Conservation (phyloP, 1,140 invertebrate genomes). For the Camponotus pennsylvanicus region DNA sequence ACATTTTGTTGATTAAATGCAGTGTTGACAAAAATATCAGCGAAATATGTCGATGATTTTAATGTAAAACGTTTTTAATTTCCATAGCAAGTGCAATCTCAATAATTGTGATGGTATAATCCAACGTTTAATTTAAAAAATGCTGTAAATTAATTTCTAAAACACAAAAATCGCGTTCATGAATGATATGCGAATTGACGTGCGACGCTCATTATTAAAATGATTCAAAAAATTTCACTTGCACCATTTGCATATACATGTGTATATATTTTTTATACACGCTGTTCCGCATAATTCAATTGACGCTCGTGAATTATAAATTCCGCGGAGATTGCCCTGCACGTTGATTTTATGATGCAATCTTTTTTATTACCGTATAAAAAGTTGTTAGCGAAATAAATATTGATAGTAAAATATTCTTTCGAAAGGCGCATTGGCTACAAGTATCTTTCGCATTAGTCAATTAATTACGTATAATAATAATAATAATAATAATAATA, state of each 20-base stretch:
- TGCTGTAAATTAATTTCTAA: slow-evolving; percentile 13
- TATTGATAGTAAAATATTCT: slow-evolving; percentile 21
- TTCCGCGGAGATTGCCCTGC: slow-evolving; percentile 35
- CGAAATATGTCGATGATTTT: background rate
- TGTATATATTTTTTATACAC: slow-evolving; percentile 49
- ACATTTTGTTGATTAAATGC: background rate
- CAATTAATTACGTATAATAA: slow-evolving; percentile 13
- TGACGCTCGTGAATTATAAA: slow-evolving; percentile 38
- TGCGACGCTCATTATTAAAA: slow-evolving; percentile 46
- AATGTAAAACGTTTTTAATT: slow-evolving; percentile 10
- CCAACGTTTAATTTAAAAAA: slow-evolving; percentile 13
- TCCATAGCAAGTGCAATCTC: slow-evolving; percentile 9
- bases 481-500: background rate
- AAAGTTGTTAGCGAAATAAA: slow-evolving; percentile 28
- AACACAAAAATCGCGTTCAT: slow-evolving; percentile 2
- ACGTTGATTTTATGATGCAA: slow-evolving; percentile 36
- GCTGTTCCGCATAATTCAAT: slow-evolving; percentile 51
- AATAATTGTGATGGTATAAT: background rate
- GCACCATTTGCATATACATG: slow-evolving; percentile 43
- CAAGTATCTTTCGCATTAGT: slow-evolving; percentile 5
- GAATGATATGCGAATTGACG: slow-evolving; percentile 31
- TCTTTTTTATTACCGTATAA: slow-evolving; percentile 41
- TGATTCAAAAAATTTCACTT: slow-evolving; percentile 55
- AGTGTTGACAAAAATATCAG: background rate
- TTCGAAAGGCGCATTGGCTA: slow-evolving; percentile 38